Percentiles rank a stretch among this genome's conserved stretches.
These are phyloP conservation scores for Brachystomella parvula DNA, from an alignment of 1,140 invertebrate genomes.

Conservation along the genomic window DNA sequence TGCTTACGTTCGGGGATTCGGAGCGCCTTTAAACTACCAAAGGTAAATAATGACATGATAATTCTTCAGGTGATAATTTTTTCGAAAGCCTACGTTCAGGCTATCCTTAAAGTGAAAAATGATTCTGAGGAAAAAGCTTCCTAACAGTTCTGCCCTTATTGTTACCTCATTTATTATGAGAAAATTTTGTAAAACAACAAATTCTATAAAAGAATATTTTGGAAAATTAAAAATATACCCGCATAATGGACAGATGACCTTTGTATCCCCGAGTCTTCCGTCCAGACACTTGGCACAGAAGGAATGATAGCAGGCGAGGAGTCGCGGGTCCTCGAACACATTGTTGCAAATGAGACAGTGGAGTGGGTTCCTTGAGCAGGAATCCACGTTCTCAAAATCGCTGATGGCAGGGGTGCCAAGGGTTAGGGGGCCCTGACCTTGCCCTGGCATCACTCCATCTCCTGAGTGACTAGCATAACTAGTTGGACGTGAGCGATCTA, in stretches of 20 bases:
- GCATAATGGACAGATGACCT: conserved; percentile 57
- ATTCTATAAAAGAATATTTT: background rate
- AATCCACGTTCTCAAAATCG: conserved; percentile 34
- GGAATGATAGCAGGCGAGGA: conserved; percentile 60
- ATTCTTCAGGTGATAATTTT: too few species aligned
- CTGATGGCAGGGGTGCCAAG: conserved; percentile 6
- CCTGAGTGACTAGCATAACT: background rate
- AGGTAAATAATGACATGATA: too few species aligned
- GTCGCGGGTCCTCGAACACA: conserved; percentile 58
- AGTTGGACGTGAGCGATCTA: background rate
- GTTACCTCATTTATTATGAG: too few species aligned
- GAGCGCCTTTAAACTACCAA: too few species aligned
- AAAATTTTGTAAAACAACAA: too few species aligned
- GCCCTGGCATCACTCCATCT: conserved; percentile 13
- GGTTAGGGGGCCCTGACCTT: background rate
- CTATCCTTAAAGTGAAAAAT: too few species aligned
- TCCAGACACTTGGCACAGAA: conserved; percentile 58
- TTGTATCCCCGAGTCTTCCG: conserved; percentile 52
- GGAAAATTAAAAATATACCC: conserved; percentile 46
- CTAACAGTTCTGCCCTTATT: too few species aligned
- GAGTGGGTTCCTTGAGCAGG: conserved; percentile 50
- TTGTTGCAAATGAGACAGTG: conserved; percentile 59
- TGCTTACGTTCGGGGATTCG: too few species aligned
- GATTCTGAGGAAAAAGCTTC: too few species aligned
- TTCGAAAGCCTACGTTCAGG: too few species aligned